Base-by-base conservation (phyloP, 2,113 vertebrate genomes). In the Cryptotis parvus region DNA sequence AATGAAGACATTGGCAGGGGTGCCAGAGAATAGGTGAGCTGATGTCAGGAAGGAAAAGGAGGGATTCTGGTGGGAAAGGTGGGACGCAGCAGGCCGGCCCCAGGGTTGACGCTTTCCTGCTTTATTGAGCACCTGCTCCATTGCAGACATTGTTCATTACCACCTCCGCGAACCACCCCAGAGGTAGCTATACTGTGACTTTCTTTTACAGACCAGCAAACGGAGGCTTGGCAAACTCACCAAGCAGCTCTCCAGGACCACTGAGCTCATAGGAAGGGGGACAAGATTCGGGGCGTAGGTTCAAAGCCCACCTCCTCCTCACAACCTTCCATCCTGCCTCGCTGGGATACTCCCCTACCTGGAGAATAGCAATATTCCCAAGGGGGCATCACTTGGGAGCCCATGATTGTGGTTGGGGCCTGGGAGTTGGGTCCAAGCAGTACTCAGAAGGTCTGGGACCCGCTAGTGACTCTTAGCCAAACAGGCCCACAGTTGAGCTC, bases 1-100 rank as follows among this genome's bases (percentile, higher is more conserved):
- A 80, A 96, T 95, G 80, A 90, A 39, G 72, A 95, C 94, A 94
- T 49, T 18, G 76, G 65, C 41, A 29, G 26, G 58, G 58, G 58
- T 4, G 58, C 15, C 29, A 31, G 63, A 31, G 31, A 31, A 31
- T 31, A 31, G 63, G 10, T 29, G 26, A 29, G 10, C 63, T 22
- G 22, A 22, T 29, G 22, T 11, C 18, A 65, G 27, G 27, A 29
- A 65, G 63, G 29, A 22, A 29, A 65, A 10, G 6, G 63, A 65
- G 63, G 12, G 29, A 29, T 26, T 33, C 80, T 2, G 70, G 22
- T 49, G 37, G 15, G 37, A 29, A 31, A 43, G 27, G 39, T 6
- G 27, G n/a, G 24, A 39, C 11, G 27, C 26, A 2, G 4, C 41
- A 26, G 33, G 31, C 33, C 1, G 6, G 15, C 15, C 12, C 29